Conservation (phyloP, 1,140 invertebrate genomes). For the Drosophila varians region DNA sequence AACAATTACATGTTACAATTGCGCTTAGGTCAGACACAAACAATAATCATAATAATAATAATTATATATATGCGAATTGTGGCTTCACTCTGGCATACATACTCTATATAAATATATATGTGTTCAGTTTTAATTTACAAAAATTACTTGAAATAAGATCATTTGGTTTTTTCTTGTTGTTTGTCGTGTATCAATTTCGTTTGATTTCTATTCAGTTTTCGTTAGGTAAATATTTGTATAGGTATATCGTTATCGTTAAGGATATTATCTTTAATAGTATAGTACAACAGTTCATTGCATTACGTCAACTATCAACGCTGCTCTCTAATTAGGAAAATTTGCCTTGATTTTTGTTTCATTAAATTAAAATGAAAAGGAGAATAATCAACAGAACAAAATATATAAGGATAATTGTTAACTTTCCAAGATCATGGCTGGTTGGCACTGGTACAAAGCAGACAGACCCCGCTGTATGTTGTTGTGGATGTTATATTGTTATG, state of each 20-base stretch:
- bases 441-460: constrained; percentile 66
- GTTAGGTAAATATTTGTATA: constrained; percentile 34
- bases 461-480: constrained; percentile 40
- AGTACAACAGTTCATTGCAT: constrained; percentile 72
- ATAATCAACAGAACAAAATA: constrained; percentile 42
- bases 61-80: constrained; percentile 7
- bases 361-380: constrained; percentile 2
- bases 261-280: constrained; percentile 50
- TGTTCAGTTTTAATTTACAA: constrained; percentile 59
- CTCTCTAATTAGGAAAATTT: constrained; percentile 60
- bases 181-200: constrained; percentile 69
- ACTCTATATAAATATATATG: constrained; percentile 14
- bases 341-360: constrained; percentile 33
- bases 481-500: background rate
- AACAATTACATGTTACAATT: constrained; percentile 50
- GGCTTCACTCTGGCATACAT: background rate
- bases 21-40: constrained; percentile 47
- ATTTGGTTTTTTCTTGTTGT: constrained; percentile 51
- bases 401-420: constrained; percentile 33
- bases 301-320: constrained; percentile 61
- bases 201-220: constrained; percentile 56
- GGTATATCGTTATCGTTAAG: constrained; percentile 25
- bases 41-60: constrained; percentile 33
- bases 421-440: constrained; percentile 54
- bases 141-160: constrained; percentile 67